Evolutionary conservation across 2,888 invertebrate species (phyloP).

Genomic region (Drosophila nigritarsus): DNA sequence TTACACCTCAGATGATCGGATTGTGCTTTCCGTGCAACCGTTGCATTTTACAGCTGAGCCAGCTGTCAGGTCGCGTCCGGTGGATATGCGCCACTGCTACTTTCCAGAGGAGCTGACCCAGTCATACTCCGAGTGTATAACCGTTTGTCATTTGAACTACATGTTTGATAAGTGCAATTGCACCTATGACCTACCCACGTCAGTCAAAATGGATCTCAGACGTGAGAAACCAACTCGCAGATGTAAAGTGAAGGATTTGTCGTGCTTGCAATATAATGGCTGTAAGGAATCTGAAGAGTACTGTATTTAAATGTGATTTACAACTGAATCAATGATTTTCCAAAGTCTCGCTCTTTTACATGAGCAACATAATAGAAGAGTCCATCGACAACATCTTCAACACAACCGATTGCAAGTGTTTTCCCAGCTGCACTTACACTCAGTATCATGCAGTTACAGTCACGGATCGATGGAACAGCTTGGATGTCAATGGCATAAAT

Average conservation of each 20-base stretch:
- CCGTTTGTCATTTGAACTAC: constrained; percentile 58
- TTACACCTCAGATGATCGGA: constrained; percentile 64
- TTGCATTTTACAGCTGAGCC: constrained; percentile 68
- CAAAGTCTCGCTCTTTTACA: constrained; percentile 59
- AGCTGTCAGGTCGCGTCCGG: constrained; percentile 51
- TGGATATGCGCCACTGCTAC: constrained; percentile 66
- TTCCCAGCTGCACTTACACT: constrained; percentile 69
- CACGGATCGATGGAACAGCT: constrained; percentile 42
- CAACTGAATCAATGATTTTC: neutral
- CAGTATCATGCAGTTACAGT: constrained; percentile 66
- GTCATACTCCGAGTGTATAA: constrained; percentile 59
- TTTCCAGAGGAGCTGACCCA: constrained; percentile 50
- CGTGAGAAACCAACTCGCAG: no score
- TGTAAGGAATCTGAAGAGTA: constrained; percentile 25
- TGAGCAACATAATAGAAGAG: constrained; percentile 71
- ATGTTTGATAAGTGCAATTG: constrained; percentile 65
- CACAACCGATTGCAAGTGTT: constrained; percentile 68
- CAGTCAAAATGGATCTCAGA: fast-evolving
- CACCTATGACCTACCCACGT: constrained; percentile 11
- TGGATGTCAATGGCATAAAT: constrained; percentile 33
- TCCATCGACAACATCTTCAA: constrained; percentile 46
- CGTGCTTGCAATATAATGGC: constrained; percentile 45
- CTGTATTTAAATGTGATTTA: fast-evolving
- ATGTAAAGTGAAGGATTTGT: constrained; percentile 40
- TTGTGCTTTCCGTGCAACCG: constrained; percentile 64